phyloP scores from a whole-genome alignment of 1,140 invertebrate genomes.

The Caligus rogercresseyi region DNA sequence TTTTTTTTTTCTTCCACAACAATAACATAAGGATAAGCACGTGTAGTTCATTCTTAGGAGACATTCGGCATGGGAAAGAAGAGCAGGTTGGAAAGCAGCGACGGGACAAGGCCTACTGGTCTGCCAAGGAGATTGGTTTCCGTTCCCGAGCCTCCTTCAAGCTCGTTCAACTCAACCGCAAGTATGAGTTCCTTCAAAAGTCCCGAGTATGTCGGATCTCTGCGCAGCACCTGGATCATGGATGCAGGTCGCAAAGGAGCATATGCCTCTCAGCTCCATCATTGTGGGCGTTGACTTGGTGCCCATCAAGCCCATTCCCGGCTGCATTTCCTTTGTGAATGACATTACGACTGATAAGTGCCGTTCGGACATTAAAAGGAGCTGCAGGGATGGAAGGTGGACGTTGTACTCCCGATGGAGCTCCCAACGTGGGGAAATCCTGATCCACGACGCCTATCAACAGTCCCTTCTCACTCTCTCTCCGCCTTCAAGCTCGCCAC shows the following conservation, averaged over 20 bases:
- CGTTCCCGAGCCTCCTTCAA: conserved; percentile 90
- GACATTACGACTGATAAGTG: conserved; percentile 90
- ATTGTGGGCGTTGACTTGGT: conserved; percentile 89
- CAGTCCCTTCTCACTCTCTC: conserved; percentile 75
- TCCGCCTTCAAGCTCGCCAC: conserved; percentile 81
- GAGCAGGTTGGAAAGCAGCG: conserved; percentile 90
- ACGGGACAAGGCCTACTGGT: conserved; percentile 93
- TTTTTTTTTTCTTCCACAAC: too few relatives aligned
- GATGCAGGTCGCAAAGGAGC: conserved; percentile 98
- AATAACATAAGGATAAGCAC: too few relatives aligned
- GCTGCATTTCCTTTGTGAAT: conserved; percentile 69
- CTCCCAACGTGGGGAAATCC: conserved; percentile 90
- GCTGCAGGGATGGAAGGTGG: conserved; percentile 48
- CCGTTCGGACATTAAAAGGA: conserved; percentile 31
- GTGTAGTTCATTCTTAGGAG: too few relatives aligned
- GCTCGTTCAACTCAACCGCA: conserved; percentile 89
- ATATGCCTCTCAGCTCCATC: conserved; percentile 91
- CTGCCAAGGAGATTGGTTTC: conserved; percentile 88
- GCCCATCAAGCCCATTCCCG: conserved; percentile 78
- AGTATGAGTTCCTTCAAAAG: conserved; percentile 90
- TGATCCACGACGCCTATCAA: conserved; percentile 92
- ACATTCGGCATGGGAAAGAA: too few relatives aligned
- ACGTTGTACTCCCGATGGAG: conserved; percentile 92
- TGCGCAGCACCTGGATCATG: conserved; percentile 98
- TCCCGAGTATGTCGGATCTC: conserved; percentile 83